A percentile compares a stretch with the other conserved stretches of the same genome.
phyloP scores from a whole-genome alignment of 2,797 vertebrate genomes.

The Thunnus albacares region DNA sequence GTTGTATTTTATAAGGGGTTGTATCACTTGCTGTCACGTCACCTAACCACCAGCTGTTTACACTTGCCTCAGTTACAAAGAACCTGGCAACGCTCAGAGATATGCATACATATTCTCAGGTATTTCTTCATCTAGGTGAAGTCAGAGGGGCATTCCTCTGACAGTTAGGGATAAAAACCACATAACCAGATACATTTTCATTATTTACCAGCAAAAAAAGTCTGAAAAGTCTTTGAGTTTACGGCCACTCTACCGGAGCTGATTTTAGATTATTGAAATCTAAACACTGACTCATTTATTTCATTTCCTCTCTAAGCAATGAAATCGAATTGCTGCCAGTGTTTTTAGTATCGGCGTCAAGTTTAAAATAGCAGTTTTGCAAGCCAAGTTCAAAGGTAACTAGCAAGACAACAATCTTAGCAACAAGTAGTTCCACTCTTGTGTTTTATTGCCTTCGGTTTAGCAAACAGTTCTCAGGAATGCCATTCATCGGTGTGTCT shows the following conservation, averaged over 20 bases:
- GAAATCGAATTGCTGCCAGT: not conserved
- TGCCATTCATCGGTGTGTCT: slow-evolving; percentile 64
- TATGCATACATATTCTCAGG: slow-evolving; percentile 16
- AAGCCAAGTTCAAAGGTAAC: slow-evolving; percentile 64
- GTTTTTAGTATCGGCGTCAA: not conserved
- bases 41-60: slow-evolving; percentile 51
- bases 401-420: not conserved
- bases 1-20: slow-evolving; percentile 36
- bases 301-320: not conserved
- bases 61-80: slow-evolving; percentile 27
- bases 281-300: not conserved
- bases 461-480: slow-evolving; percentile 69
- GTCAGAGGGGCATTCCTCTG: not conserved
- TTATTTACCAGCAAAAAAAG: not conserved
- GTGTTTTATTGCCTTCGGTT: slow-evolving; percentile 54
- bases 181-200: not conserved
- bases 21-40: slow-evolving; percentile 38
- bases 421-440: slow-evolving; percentile 45
- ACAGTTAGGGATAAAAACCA: not conserved
- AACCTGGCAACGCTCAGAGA: slow-evolving; percentile 14
- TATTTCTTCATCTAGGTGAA: slow-evolving; percentile 8
- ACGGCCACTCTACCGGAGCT: not conserved
- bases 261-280: not conserved
- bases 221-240: not conserved
- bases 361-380: slow-evolving; percentile 13